Conservation (phyloP, 2,113 vertebrate species). For the Pelmatolapia mariae region DNA sequence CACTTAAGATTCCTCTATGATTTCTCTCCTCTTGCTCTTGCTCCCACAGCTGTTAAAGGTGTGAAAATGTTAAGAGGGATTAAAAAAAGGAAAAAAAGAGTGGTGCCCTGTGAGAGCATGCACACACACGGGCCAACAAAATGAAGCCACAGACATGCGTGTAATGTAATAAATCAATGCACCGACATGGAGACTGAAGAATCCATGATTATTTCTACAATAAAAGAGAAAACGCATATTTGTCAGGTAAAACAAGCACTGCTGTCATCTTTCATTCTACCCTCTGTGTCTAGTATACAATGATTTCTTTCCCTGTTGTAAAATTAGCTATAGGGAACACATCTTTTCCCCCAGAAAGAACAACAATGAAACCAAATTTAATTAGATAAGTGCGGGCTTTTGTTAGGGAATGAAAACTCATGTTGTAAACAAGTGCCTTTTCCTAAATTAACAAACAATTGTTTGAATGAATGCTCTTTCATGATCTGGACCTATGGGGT, state of each 20-base stretch:
- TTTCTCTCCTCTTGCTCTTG: background rate
- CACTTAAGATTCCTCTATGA: slow-evolving; percentile 29
- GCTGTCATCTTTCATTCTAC: background rate
- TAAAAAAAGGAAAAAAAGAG: background rate
- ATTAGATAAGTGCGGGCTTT: background rate
- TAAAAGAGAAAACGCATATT: background rate
- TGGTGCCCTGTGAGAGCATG: background rate
- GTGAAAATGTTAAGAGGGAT: slow-evolving; percentile 36
- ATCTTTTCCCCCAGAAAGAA: background rate
- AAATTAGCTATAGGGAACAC: background rate
- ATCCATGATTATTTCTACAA: background rate
- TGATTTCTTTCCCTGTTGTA: background rate
- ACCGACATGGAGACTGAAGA: background rate
- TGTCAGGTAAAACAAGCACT: background rate
- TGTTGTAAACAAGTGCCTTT: background rate
- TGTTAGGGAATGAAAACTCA: background rate
- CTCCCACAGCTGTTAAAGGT: slow-evolving; percentile 24
- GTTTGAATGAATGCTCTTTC: background rate
- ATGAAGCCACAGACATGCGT: background rate
- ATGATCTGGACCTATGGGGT: background rate
- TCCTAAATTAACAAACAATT: background rate
- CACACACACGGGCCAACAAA: background rate
- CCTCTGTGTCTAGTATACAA: background rate
- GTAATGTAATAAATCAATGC: background rate
- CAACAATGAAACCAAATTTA: background rate